Base-by-base conservation (phyloP, 1,140 invertebrate genomes). In the Phocides pigmalion region DNA sequence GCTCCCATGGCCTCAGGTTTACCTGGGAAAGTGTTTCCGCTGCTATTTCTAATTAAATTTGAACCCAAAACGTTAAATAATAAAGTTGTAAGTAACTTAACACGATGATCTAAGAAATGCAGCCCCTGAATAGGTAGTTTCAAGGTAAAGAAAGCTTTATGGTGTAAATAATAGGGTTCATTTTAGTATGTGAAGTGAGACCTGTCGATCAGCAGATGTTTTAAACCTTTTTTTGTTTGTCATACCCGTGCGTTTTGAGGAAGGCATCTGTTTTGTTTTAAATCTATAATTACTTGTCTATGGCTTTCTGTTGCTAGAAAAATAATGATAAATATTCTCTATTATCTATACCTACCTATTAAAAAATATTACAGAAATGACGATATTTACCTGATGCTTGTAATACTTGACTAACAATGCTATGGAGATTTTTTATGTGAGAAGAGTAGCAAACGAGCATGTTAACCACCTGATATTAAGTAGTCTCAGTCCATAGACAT, bases 261-360 rank as follows among this genome's bases (percentile, higher is more conserved):
- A 66, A 64, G 63, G 69, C 75, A 74, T 81, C 71, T 76, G 78
- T 78, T 70, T 64, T 50, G 25, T 69, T 64, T 64, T 66, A 63
- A 50, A 63, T 59, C 51, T 56, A 74, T 65, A 66, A 61, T 46
- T 19, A 53, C 22, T 51, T 20, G 28, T 47, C 12, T 46, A 37
- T 9, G 42, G 46, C 46, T 49, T 49, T 22, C 28, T 49, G 12
- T 16, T 11, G 1, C 28, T 32, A 11, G n/a, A 28, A 28, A 8
- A 8, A 32, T 32, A 32, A 32, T 32, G 28, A 3, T n/a, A n/a
- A n/a, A n/a, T n/a, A 11, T 32, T 32, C 25, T 28, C 5, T 32
- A 32, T n/a, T 22, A 22, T 22, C 20, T 32, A 11, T 32, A 1
- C 9, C 25, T 28, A 28, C 25, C n/a, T n/a, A n/a, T n/a, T n/a